These are phyloP conservation scores for Tillus elongatus DNA, from an alignment of 2,888 invertebrate genomes.

Conservation along the genomic window DNA sequence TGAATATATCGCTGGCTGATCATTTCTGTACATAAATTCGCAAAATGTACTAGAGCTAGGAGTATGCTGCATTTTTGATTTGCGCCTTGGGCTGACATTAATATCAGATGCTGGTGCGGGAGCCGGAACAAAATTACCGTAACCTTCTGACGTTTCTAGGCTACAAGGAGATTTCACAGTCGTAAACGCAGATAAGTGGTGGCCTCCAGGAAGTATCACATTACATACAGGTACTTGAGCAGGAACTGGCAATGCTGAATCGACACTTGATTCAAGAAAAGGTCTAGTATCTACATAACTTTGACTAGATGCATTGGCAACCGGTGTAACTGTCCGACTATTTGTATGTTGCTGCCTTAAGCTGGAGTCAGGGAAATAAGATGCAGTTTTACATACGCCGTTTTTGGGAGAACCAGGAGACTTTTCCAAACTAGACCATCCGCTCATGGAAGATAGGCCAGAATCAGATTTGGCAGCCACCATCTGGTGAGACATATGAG, in stretches of 20 bases:
- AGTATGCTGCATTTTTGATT: constrained; percentile 36
- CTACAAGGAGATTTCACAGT: constrained; percentile 46
- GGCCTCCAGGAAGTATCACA: constrained; percentile 41
- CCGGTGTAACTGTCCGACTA: constrained; percentile 22
- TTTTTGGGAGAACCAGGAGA: constrained; percentile 73
- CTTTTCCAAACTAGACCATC: constrained; percentile 77
- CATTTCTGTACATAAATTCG: constrained; percentile 44
- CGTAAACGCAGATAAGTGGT: constrained; percentile 48
- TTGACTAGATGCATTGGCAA: constrained; percentile 18
- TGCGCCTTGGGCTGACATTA: constrained; percentile 45
- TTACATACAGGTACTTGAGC: constrained; percentile 27
- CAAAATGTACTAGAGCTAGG: constrained; percentile 32
- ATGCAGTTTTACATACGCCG: constrained; percentile 23
- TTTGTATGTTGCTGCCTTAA: constrained; percentile 11
- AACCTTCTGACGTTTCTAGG: constrained; percentile 42
- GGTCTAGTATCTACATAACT: constrained; percentile 38
- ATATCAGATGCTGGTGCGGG: constrained; percentile 46
- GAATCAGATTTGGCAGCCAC: constrained; percentile 76
- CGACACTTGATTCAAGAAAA: constrained; percentile 50
- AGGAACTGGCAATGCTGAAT: constrained; percentile 39
- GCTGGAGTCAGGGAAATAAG: constrained; percentile 20
- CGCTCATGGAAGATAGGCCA: constrained; percentile 78
- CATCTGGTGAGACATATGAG: constrained; percentile 50
- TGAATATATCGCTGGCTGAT: constrained; percentile 63
- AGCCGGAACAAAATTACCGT: constrained; percentile 47